Conservation (phyloP, 1,140 invertebrate species). For the Cydia fagiglandana region DNA sequence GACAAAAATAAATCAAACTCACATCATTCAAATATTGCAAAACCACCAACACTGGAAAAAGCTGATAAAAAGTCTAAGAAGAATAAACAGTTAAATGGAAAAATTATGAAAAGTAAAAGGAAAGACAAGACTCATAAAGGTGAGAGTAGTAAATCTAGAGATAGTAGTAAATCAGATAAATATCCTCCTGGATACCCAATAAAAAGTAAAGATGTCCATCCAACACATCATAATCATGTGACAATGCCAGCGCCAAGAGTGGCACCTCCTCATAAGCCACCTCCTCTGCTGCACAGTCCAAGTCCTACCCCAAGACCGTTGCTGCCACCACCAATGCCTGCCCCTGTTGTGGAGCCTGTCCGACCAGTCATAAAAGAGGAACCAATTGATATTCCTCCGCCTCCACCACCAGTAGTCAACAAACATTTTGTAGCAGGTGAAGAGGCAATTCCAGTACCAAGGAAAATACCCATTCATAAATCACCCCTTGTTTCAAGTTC, state of each 20-base stretch:
- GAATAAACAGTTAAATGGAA: conserved; percentile 80
- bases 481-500: conserved; percentile 68
- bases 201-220: conserved; percentile 70
- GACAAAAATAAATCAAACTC: conserved; percentile 80
- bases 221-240: conserved; percentile 70
- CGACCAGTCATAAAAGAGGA: conserved; percentile 70
- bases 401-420: conserved; percentile 42
- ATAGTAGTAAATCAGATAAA: conserved; percentile 74
- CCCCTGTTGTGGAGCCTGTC: conserved; percentile 47
- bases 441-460: conserved; percentile 71
- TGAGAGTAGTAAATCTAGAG: conserved; percentile 76
- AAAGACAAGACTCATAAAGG: conserved; percentile 83
- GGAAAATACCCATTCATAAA: conserved; percentile 72
- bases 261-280: conserved; percentile 46
- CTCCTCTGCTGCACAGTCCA: conserved; percentile 37
- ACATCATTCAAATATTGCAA: conserved; percentile 68
- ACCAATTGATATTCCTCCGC: conserved; percentile 52
- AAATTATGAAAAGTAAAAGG: conserved; percentile 83
- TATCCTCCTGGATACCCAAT: conserved; percentile 65
- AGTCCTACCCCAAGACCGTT: conserved; percentile 32
- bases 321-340: conserved; percentile 42
- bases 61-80: conserved; percentile 82
- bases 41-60: conserved; percentile 76
- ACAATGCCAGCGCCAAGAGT: conserved; percentile 59
- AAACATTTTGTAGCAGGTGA: conserved; percentile 49